Evolutionary conservation across 2,888 invertebrate genomes (phyloP), one percentile per base, ranked within the genome.

Genomic region (Himalopsyche tibetana): DNA sequence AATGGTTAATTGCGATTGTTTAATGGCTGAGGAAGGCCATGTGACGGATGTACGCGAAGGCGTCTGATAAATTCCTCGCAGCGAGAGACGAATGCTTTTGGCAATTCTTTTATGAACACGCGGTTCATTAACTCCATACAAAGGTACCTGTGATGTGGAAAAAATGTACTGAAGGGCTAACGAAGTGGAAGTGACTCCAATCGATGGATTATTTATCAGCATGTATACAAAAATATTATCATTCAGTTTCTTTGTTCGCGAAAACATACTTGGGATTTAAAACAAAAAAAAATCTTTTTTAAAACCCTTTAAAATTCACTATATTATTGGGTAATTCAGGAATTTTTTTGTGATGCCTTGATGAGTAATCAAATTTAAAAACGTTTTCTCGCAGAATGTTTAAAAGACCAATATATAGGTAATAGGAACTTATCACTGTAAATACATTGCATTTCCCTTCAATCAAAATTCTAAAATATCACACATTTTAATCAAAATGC

Each of bases 21-120:
- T 56, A 19, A 28, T 2, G 28, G 19, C 28, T 19, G 8, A 63
- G 63, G 28, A 63, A 63, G 63, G 63, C 8, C 63, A 63, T 28
- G 28, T 11, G 63, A 63, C 63, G 63, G 63, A 63, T 63, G 63
- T 63, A 63, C 63, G 63, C 28, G n/a, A 19, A 19, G 28, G 28
- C 15, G 11, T 63, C 19, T 63, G 63, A 63, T 63, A 63, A 63
- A 63, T 63, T 63, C 63, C 63, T 63, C 63, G 63, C 63, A 63
- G 63, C 63, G 19, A 63, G 28, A 63, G 63, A 63, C 63, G 28
- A 63, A 63, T 63, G 63, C 19, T 63, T 63, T 63, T 63, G 63
- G 63, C 63, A 28, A 63, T 63, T 63, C 63, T 63, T 63, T 19
- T 63, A 28, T 51, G 51, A 51, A 51, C 63, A 63, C 63, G 63